Evolutionary conservation across 2,888 invertebrate genomes (phyloP).

Genomic region (Cryptocephalus moraei): DNA sequence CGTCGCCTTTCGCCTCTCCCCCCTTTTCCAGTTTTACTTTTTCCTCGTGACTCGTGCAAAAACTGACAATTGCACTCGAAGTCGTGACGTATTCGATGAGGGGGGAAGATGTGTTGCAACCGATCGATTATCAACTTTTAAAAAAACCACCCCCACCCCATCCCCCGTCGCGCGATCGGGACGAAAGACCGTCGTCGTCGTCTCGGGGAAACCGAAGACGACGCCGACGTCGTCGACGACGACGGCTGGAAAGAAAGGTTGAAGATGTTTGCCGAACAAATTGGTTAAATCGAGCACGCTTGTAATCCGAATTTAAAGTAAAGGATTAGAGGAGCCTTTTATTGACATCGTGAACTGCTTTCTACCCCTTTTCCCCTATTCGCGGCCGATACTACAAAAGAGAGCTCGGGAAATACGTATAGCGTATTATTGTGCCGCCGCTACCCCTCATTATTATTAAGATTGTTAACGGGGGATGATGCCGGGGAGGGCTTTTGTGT

Average conservation of each 20-base stretch:
- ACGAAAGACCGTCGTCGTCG: not conserved
- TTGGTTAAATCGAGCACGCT: constrained; percentile 36
- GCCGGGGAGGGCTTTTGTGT: too few species aligned
- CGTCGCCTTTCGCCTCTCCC: not conserved
- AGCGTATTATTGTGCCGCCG: too few species aligned
- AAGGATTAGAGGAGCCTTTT: constrained; percentile 32
- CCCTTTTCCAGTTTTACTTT: not conserved
- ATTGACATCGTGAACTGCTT: constrained; percentile 23
- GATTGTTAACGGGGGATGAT: too few species aligned
- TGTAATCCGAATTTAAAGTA: constrained; percentile 34
- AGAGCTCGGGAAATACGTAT: too few species aligned
- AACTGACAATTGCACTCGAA: not conserved
- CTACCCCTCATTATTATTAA: too few species aligned
- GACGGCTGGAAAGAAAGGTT: constrained; percentile 5
- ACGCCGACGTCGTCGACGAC: constrained; percentile 1
- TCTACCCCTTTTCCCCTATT: constrained; percentile 6
- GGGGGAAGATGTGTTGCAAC: too few species aligned
- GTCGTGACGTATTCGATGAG: too few species aligned
- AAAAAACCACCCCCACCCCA: not conserved
- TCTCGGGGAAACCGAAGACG: not conserved
- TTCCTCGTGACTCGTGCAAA: not conserved
- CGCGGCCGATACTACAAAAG: too few species aligned
- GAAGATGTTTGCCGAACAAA: constrained; percentile 34
- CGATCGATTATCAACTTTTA: not conserved
- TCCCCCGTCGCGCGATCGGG: not conserved